Conservation (phyloP, 2,113 vertebrate species). For the Urocolius indicus region DNA sequence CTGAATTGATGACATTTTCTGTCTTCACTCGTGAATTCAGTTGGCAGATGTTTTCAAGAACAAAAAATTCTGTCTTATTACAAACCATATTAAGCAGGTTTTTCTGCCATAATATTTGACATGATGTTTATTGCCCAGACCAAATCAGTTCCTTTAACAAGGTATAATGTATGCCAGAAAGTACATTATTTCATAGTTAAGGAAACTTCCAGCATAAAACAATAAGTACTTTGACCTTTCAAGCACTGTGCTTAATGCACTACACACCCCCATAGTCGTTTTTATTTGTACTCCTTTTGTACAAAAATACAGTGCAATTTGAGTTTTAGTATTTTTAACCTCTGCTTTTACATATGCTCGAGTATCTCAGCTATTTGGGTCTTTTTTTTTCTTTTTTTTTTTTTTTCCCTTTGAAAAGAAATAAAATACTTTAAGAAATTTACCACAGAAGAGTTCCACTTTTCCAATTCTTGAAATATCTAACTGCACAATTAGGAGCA, state of each 20-base stretch:
- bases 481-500: neutral
- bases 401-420: neutral
- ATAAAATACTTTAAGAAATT: neutral
- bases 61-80: constrained; percentile 83
- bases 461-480: neutral
- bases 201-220: constrained; percentile 74
- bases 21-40: constrained; percentile 80
- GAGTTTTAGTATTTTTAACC: constrained; percentile 25
- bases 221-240: constrained; percentile 77
- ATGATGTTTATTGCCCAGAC: constrained; percentile 82
- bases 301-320: constrained; percentile 25
- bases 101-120: constrained; percentile 81
- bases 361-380: neutral
- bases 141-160: constrained; percentile 79
- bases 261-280: neutral
- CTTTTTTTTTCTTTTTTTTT: neutral
- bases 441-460: neutral
- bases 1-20: constrained; percentile 84
- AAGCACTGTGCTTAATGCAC: constrained; percentile 45
- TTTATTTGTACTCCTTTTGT: constrained; percentile 52
- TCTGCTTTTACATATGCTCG: neutral
- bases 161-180: constrained; percentile 73
- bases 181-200: constrained; percentile 77
- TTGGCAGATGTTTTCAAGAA: constrained; percentile 84
- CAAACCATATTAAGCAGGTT: constrained; percentile 80